phyloP scores from a whole-genome alignment of 2,888 invertebrate genomes.

The Agrotis exclamationis region DNA sequence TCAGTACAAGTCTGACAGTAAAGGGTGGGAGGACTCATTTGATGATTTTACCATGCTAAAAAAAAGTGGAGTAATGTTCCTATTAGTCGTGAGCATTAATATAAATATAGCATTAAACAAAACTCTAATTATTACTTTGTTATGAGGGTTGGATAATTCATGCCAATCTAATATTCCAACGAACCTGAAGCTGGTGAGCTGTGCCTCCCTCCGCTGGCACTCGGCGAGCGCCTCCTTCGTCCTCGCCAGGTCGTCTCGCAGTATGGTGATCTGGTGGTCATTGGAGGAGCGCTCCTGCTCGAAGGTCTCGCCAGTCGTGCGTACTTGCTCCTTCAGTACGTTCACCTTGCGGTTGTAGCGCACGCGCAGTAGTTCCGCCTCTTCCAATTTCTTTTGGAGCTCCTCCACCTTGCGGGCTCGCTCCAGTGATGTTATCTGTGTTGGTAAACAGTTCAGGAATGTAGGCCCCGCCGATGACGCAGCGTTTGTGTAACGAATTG shows the following conservation, averaged over 20 bases:
- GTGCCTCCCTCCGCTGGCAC: constrained; percentile 94
- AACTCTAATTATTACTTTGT: too few relatives aligned
- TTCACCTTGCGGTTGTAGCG: constrained; percentile 94
- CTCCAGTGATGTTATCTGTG: constrained; percentile 95
- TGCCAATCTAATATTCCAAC: neutral
- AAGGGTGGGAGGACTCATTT: too few relatives aligned
- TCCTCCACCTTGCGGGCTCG: constrained; percentile 96
- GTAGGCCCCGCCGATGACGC: constrained; percentile 9
- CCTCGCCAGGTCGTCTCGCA: constrained; percentile 94
- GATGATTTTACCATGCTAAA: too few relatives aligned
- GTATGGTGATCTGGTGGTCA: constrained; percentile 93
- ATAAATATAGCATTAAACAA: too few relatives aligned
- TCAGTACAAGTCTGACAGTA: too few relatives aligned
- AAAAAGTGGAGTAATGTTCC: too few relatives aligned
- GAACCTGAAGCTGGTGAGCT: constrained; percentile 94
- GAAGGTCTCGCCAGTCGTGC: constrained; percentile 92
- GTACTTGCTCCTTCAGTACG: constrained; percentile 94
- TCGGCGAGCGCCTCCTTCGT: constrained; percentile 94
- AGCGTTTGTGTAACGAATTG: constrained; percentile 1
- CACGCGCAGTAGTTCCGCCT: constrained; percentile 95
- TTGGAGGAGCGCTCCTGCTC: constrained; percentile 93
- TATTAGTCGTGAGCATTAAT: too few relatives aligned
- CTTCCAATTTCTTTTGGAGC: constrained; percentile 95
- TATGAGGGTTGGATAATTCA: neutral
- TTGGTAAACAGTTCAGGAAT: neutral